phyloP scores from a whole-genome alignment of 2,113 vertebrate species.

The Lophotis ruficrista region DNA sequence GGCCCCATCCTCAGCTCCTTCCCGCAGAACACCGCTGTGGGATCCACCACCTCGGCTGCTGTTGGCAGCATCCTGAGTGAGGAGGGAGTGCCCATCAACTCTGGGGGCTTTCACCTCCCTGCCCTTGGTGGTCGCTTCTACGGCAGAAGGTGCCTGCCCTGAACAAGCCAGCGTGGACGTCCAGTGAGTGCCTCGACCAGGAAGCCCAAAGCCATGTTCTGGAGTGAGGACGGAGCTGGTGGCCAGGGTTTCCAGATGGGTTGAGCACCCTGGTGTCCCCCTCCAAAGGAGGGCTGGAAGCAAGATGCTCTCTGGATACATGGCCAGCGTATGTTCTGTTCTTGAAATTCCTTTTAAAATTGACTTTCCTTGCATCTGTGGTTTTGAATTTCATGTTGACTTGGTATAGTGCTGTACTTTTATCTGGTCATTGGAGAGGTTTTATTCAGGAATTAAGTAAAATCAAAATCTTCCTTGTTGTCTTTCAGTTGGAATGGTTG shows the following conservation, averaged over 20 bases:
- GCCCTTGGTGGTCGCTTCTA: not conserved
- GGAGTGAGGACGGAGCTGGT: not conserved
- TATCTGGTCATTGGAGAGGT: fast-evolving
- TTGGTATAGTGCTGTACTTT: not conserved
- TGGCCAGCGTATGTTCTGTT: not conserved
- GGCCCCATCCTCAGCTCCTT: too few species aligned
- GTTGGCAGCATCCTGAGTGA: not conserved
- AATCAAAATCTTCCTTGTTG: not conserved
- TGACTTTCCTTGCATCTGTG: not conserved
- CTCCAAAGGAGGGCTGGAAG: not conserved
- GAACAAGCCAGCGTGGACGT: not conserved
- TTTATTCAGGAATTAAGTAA: not conserved
- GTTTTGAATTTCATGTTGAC: fast-evolving
- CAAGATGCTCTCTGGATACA: fast-evolving
- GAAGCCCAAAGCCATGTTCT: not conserved
- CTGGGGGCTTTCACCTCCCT: not conserved
- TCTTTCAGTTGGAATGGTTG: not conserved
- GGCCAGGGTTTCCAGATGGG: not conserved
- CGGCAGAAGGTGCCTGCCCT: not conserved
- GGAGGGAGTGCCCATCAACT: not conserved
- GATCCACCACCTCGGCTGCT: not conserved
- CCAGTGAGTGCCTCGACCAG: not conserved
- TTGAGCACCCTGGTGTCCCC: fast-evolving
- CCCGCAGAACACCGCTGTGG: too few species aligned
- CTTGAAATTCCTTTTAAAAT: not conserved